Base-by-base conservation (phyloP, 2,113 vertebrate genomes). In the Gymnorhina tibicen region DNA sequence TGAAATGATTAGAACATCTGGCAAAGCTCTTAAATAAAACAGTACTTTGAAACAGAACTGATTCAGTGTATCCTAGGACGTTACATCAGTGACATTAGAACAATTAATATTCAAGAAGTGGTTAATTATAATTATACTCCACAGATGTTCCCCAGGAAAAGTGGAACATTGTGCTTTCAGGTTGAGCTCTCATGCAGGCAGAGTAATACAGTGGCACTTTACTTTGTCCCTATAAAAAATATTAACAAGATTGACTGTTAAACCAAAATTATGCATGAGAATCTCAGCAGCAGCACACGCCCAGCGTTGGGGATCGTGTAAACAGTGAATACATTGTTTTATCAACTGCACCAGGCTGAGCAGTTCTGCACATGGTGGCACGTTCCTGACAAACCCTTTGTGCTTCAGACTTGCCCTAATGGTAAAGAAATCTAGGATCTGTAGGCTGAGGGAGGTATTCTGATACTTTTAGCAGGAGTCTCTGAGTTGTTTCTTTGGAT, bases 1-100 rank as follows among this genome's bases (percentile, higher is more conserved):
- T 73, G 60, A 96, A 97, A 97, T 97, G 72, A 96, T 95, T 73
- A 73, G 94, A 97, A 97, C 96, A 98, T 97, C 97, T 98, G 96
- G 85, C 62, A 95, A 44, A 94, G 47, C 76, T 97, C 90, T 97
- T 96, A 97, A 97, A 96, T 95, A 96, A 95, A 97, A 69, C 86
- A 94, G 76, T 41, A 88, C 91, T 96, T 87, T 96, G 90, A 91
- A 97, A 94, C 67, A 92, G 88, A 95, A 97, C 91, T 93, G 87
- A 96, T 80, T 95, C 82, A 84, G 39, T 92, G 93, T 96, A 72
- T 97, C 90, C 75, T 97, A 96, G 89, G 87, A 95, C n/a, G 53
- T 93, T 95, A 68, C 91, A 91, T 95, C 94, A 96, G 96, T 97
- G 83, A 92, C 93, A 97, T 85, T 96, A 96, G 85, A 91, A 90